Evolutionary conservation across 2,113 vertebrate genomes (phyloP), one percentile per base, ranked within the genome.

Genomic region (Xiphorhynchus elegans): DNA sequence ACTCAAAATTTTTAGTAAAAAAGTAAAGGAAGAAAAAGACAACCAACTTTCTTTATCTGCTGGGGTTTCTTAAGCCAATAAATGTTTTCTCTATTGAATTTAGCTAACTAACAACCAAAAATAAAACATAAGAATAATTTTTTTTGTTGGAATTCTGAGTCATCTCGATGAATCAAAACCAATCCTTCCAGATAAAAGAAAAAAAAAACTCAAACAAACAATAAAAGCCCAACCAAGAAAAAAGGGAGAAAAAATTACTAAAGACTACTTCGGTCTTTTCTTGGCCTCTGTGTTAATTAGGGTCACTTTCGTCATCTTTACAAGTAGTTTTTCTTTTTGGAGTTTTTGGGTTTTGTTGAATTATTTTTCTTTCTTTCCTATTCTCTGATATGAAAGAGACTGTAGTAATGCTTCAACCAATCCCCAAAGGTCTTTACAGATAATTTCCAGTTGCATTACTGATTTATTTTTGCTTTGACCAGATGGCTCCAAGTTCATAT

Each of bases 401-500:
- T 59, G 19, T 87, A 86, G 88, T 59, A 84, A 95, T 95, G 73
- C 33, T 97, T 95, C 95, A 96, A 93, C 94, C 88, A 95, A 93
- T 88, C 75, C 91, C 79, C 91, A 94, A 88, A 92, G 70, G 70
- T 96, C 96, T 95, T 96, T 94, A 87, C 92, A 97, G 95, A 97
- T 95, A 95, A 97, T 97, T 97, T 97, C 95, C 92, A 94, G 84
- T 97, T 94, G 87, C 93, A 97, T 97, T 97, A 96, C 96, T 97
- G 97, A 98, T 98, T 97, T 97, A 96, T 97, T 97, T 97, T 97
- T 68, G 50, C 94, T 94, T 96, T 98, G 96, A 97, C 97, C 96
- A 97, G 97, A 98, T 97, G 97, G 97, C 86, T 97, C 83, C 83
- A 96, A 94, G 97, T 98, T 98, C 97, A 97, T 97, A 87, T 96